Conservation (phyloP, 2,797 vertebrate genomes). For the Trachops cirrhosus region DNA sequence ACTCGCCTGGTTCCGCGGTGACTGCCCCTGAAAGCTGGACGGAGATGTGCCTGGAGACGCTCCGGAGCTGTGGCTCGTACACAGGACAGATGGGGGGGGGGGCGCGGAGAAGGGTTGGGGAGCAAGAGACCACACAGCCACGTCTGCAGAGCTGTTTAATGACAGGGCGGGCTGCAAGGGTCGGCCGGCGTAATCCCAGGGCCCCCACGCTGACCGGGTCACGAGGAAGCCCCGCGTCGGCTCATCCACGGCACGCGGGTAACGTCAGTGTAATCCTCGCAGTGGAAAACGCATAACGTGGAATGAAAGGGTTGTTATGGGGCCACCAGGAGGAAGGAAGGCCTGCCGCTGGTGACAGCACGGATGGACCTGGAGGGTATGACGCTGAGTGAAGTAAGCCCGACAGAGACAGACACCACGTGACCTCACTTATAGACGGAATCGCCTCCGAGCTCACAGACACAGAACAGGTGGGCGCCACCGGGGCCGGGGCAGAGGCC, state of each 20-base stretch:
- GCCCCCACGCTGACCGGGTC: fast-evolving
- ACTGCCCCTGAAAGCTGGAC: neutral
- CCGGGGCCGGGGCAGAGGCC: fast-evolving
- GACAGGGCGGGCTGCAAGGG: fast-evolving
- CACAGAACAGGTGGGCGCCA: fast-evolving
- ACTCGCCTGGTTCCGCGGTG: fast-evolving
- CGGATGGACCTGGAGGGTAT: fast-evolving
- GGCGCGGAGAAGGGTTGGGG: fast-evolving
- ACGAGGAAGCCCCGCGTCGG: fast-evolving
- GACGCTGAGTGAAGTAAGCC: fast-evolving
- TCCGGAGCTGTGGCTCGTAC: fast-evolving
- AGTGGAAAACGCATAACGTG: fast-evolving
- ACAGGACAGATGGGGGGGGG: neutral
- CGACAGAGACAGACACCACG: fast-evolving
- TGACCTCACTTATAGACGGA: neutral
- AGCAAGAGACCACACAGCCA: fast-evolving
- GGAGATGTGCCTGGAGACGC: fast-evolving
- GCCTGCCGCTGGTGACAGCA: fast-evolving
- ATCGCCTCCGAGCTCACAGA: neutral
- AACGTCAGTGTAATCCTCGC: fast-evolving
- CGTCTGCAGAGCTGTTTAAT: fast-evolving
- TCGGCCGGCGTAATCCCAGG: fast-evolving
- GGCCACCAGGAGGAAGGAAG: neutral
- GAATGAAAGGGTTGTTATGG: fast-evolving
- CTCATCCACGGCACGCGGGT: fast-evolving